Conservation (phyloP, 2,888 invertebrate species). For the Gymnosoma rotundatum region DNA sequence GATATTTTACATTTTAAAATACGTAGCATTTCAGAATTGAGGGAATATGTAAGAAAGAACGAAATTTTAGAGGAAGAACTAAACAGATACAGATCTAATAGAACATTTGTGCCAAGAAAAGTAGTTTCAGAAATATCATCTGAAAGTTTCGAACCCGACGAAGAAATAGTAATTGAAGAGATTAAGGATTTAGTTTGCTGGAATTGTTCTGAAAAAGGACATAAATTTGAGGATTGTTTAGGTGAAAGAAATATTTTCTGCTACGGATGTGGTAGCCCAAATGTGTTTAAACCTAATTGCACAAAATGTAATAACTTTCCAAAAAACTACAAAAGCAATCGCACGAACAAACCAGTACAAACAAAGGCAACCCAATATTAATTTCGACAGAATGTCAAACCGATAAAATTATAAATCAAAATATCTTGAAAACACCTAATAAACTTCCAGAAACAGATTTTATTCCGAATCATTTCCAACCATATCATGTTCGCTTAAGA, state of each 20-base stretch:
- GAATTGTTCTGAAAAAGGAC: neutral
- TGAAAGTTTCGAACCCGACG: neutral
- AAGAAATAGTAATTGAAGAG: neutral
- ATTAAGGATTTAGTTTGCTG: conserved; percentile 3
- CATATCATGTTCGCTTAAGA: neutral
- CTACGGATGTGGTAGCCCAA: conserved; percentile 20
- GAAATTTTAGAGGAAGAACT: conserved; percentile 9
- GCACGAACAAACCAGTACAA: neutral
- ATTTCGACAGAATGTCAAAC: neutral
- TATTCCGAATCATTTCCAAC: neutral
- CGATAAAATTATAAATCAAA: neutral
- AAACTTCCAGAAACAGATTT: neutral
- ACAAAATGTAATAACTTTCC: conserved; percentile 14
- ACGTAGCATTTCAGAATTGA: neutral
- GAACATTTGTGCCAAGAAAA: conserved; percentile 12
- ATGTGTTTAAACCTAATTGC: conserved; percentile 13
- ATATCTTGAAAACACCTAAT: neutral
- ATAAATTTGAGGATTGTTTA: conserved; percentile 12
- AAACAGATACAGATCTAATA: conserved; percentile 10
- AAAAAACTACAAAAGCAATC: conserved; percentile 26
- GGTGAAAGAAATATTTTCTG: conserved; percentile 7
- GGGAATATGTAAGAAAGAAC: conserved; percentile 16
- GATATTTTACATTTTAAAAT: conserved; percentile 6
- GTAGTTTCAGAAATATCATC: neutral
- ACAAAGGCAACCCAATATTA: conserved; percentile 2